Conservation (phyloP, 2,797 vertebrate genomes). For the Vireo griseus region DNA sequence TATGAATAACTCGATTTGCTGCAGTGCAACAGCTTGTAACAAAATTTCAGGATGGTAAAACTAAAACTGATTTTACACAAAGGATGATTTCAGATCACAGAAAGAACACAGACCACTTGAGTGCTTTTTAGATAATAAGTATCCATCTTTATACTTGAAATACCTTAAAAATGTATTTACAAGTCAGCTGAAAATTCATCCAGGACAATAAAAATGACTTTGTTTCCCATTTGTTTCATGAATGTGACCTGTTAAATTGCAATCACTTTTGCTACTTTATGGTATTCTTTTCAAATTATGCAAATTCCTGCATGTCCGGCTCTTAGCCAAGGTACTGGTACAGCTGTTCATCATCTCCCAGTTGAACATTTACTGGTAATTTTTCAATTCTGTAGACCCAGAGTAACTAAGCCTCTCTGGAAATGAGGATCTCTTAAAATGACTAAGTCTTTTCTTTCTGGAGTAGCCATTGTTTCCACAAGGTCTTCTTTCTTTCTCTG, state of each 20-base stretch:
- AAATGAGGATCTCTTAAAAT: neutral
- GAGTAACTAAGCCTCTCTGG: neutral
- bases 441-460: neutral
- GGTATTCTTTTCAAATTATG: neutral
- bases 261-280: neutral
- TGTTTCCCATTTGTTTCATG: neutral
- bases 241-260: neutral
- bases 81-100: neutral
- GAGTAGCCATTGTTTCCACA: neutral
- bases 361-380: neutral
- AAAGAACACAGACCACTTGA: neutral
- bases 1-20: neutral
- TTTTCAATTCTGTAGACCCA: neutral
- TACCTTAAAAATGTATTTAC: neutral
- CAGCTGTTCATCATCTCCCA: neutral
- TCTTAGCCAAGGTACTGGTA: neutral
- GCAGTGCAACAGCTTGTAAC: neutral
- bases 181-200: neutral
- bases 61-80: neutral
- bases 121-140: neutral
- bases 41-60: neutral
- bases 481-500: neutral
- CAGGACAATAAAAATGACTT: neutral
- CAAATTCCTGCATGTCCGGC: neutral
- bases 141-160: neutral